Conservation (phyloP, 2,113 vertebrate genomes). For the Pipa parva region DNA sequence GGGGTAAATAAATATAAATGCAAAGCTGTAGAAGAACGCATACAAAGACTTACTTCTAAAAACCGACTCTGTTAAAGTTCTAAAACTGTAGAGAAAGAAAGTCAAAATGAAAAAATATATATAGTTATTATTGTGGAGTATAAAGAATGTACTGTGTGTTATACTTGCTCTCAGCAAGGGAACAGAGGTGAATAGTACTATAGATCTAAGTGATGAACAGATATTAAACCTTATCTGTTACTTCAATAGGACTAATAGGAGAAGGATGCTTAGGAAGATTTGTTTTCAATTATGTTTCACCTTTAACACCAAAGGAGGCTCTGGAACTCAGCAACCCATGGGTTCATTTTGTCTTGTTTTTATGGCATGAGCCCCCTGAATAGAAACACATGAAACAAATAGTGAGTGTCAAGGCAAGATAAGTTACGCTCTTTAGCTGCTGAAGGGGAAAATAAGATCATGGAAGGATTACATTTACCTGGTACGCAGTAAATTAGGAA, state of each 20-base stretch:
- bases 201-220: slow-evolving; percentile 21
- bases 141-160: slow-evolving; percentile 16
- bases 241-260: slow-evolving; percentile 17
- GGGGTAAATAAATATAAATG: too few relatives aligned
- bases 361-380: slow-evolving; percentile 9
- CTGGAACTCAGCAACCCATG: slow-evolving; percentile 13
- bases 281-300: slow-evolving; percentile 38
- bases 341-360: slow-evolving; percentile 32
- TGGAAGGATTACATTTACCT: slow-evolving; percentile 24
- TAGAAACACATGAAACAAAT: slow-evolving; percentile 29
- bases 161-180: slow-evolving; percentile 2
- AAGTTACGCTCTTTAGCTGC: slow-evolving; percentile 19
- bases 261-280: slow-evolving; percentile 21
- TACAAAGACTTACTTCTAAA: too few relatives aligned
- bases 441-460: slow-evolving; percentile 29
- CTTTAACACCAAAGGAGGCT: slow-evolving; percentile 17
- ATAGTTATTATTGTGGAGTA: slow-evolving; percentile 25
- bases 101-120: too few relatives aligned
- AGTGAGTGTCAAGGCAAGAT: slow-evolving; percentile 31
- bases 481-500: background rate
- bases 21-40: too few relatives aligned
- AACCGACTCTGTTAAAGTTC: too few relatives aligned
- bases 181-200: slow-evolving; percentile 5
- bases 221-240: slow-evolving; percentile 30
- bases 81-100: too few relatives aligned